Conservation (phyloP, 2,888 invertebrate genomes). For the Agrochola lota region DNA sequence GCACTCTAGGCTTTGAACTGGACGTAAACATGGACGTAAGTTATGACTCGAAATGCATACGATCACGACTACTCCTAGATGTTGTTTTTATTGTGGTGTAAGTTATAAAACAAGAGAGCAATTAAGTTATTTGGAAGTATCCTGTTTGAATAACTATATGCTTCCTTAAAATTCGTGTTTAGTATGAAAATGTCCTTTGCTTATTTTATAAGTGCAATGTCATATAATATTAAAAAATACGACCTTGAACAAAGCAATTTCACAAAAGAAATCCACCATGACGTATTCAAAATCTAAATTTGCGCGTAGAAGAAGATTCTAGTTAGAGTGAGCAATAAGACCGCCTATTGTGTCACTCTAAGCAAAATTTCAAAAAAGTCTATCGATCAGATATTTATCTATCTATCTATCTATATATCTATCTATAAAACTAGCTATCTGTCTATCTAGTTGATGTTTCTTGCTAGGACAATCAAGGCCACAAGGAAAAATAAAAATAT, state of each 20-base stretch:
- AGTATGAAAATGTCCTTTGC: not conserved
- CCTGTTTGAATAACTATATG: not conserved
- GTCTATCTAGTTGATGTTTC: not conserved
- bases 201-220: not conserved
- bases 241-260: not conserved
- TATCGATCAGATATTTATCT: too few species aligned
- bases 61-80: conserved; percentile 74
- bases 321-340: not conserved
- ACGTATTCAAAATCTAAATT: conserved; percentile 4
- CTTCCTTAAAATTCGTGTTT: not conserved
- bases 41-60: conserved; percentile 78
- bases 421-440: too few species aligned
- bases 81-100: conserved; percentile 62
- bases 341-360: too few species aligned
- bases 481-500: conserved; percentile 41
- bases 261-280: conserved; percentile 12
- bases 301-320: conserved; percentile 14
- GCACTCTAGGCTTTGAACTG: conserved; percentile 62
- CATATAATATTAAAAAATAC: not conserved
- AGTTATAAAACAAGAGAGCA: conserved; percentile 42
- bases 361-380: too few species aligned
- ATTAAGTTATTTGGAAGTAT: not conserved
- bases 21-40: conserved; percentile 73
- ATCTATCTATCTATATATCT: too few species aligned
- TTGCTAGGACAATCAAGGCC: conserved; percentile 51